These are phyloP conservation scores for Thymelicus lineola DNA, from an alignment of 2,888 invertebrate species.

Conservation along the genomic window DNA sequence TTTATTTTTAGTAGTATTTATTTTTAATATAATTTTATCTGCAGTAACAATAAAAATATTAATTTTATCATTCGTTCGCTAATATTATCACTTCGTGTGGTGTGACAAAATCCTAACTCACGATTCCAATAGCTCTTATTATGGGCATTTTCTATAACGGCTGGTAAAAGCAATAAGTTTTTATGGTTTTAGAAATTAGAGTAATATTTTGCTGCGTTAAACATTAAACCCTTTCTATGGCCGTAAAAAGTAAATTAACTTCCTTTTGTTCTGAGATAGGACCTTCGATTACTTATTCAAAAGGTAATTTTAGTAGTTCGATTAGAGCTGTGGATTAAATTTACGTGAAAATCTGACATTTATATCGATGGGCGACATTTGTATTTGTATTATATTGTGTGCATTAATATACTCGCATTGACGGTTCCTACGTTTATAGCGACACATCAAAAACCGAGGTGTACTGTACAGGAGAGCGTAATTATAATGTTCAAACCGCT, in stretches of 20 bases:
- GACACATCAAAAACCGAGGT: no score
- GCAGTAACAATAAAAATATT: no score
- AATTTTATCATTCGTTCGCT: no score
- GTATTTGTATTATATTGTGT: no score
- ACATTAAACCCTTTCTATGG: constrained; percentile 41
- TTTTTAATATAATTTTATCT: no score
- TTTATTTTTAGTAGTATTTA: no score
- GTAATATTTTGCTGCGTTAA: constrained; percentile 43
- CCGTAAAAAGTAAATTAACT: constrained; percentile 42
- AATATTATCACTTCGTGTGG: background rate
- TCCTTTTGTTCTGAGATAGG: constrained; percentile 19
- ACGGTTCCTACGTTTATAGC: no score
- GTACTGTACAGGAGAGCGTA: no score
- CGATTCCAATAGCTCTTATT: constrained; percentile 30
- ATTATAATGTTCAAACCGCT: no score
- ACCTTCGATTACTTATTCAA: constrained; percentile 7
- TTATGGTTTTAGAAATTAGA: constrained; percentile 46
- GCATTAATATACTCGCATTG: no score
- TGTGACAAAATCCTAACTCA: background rate
- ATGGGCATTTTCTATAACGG: constrained; percentile 41
- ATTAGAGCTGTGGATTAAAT: background rate
- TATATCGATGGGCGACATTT: no score
- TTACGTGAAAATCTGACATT: background rate
- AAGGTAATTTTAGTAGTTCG: background rate
- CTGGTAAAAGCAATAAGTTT: constrained; percentile 43